These are phyloP conservation scores for Stigmatopora nigra DNA, from an alignment of 2,113 vertebrate genomes.

Conservation along the genomic window DNA sequence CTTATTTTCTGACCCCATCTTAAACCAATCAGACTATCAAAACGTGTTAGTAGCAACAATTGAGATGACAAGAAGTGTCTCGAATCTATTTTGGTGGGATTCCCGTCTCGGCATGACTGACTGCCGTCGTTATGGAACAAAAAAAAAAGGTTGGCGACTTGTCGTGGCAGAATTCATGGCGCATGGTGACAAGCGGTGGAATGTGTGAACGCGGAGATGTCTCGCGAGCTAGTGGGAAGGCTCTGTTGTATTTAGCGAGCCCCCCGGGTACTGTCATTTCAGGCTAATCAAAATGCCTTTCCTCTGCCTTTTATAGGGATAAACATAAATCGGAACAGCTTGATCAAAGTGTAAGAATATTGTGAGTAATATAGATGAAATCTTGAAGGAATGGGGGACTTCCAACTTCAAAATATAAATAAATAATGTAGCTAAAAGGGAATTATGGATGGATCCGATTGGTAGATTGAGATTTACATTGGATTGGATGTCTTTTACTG, in stretches of 20 bases:
- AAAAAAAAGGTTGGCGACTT: slow-evolving; percentile 3
- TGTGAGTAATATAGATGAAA: neutral
- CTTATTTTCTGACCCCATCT: neutral
- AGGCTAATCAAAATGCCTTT: neutral
- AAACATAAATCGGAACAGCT: neutral
- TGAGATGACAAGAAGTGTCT: neutral
- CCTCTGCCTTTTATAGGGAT: neutral
- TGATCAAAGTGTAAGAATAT: neutral
- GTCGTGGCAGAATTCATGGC: slow-evolving; percentile 14
- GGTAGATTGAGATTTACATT: too few species aligned
- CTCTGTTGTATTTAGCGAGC: slow-evolving; percentile 7
- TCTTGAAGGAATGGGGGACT: neutral
- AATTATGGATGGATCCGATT: too few species aligned
- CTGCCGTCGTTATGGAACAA: neutral
- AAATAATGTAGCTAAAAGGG: too few species aligned
- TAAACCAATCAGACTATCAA: slow-evolving; percentile 7
- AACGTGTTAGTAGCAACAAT: slow-evolving; percentile 6
- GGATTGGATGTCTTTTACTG: too few species aligned
- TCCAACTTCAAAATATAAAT: too few species aligned
- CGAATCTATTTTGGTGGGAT: slow-evolving; percentile 39
- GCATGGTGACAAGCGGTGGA: slow-evolving; percentile 6
- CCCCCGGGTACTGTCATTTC: neutral
- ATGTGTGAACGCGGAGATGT: neutral
- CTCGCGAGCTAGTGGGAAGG: slow-evolving; percentile 13
- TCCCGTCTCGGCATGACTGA: slow-evolving; percentile 24